Evolutionary conservation across 2,113 vertebrate species (phyloP).

Genomic region (Agapornis roseicollis): DNA sequence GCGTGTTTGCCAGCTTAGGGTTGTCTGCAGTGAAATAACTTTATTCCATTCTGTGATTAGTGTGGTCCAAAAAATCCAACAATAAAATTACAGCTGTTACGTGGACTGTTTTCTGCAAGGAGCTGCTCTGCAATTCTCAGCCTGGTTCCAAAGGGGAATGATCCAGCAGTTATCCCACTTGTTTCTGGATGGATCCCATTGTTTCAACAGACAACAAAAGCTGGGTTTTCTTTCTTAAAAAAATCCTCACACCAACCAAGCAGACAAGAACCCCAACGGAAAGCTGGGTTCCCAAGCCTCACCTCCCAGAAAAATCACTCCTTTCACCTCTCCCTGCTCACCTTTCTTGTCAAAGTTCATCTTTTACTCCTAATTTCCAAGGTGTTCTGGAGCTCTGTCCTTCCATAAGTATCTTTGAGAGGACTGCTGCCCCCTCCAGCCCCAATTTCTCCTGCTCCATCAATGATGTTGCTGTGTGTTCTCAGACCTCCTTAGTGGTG

Average conservation of each 20-base stretch:
- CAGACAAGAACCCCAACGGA: background rate
- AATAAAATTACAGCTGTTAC: background rate
- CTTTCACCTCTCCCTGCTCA: background rate
- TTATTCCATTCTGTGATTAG: background rate
- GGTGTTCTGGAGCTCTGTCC: background rate
- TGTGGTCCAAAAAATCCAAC: background rate
- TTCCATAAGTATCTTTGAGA: background rate
- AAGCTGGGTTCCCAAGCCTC: fast-evolving
- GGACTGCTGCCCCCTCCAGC: background rate
- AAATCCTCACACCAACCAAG: fast-evolving
- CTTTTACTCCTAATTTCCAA: background rate
- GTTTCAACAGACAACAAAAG: background rate
- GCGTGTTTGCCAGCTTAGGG: background rate
- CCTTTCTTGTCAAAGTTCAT: background rate
- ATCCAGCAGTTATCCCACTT: background rate
- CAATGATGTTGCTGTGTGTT: background rate
- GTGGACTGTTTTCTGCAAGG: background rate
- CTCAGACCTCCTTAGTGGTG: background rate
- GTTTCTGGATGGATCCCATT: background rate
- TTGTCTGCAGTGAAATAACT: background rate
- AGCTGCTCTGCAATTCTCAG: background rate
- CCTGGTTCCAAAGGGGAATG: background rate
- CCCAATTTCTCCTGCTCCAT: background rate
- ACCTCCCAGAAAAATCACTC: background rate
- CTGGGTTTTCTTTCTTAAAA: background rate